Base-by-base conservation (phyloP, 2,888 invertebrate species). In the Heliconius charithonia region DNA sequence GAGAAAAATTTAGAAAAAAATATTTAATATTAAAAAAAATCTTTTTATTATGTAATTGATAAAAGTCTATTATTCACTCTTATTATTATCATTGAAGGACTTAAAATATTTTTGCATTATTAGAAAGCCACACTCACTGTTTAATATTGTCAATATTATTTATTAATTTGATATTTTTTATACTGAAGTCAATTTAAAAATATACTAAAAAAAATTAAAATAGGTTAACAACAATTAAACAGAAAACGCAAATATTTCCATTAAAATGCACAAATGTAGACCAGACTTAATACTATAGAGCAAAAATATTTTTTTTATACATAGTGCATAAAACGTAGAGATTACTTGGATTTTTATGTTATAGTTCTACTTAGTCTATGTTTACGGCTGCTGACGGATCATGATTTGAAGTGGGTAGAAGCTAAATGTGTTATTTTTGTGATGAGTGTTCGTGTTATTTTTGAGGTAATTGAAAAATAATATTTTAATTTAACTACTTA, bases 361-460 rank as follows among this genome's bases (percentile, higher is more conserved):
- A 45, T 63, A 37, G 22, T 72, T 73, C 65, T 76, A 72, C 74
- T 37, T 79, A 80, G 80, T 79, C 82, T 81, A 82, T 81, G 80
- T 80, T 81, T 79, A 82, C 83, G 80, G 81, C 84, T 86, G 87
- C 86, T 93, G 94, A 94, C 94, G 90, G 93, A 93, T 93, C 91
- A 92, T 93, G 93, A 93, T 94, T 94, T 94, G 92, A 93, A 92
- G 94, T 93, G 91, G 90, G 86, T 88, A 90, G 86, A 90, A 90
- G 90, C 86, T 89, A 88, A 89, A 92, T 91, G 91, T 93, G 92
- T 92, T 93, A 92, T 90, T 91, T 93, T 93, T 94, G 94, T 94
- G 93, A 94, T 94, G 94, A 92, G 90, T 93, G 90, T 92, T 90
- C 92, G 90, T 92, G 89, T 90, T 89, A 91, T 89, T 92, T 91